Conservation (phyloP, 2,113 vertebrate genomes). For the Corvus hawaiiensis region DNA sequence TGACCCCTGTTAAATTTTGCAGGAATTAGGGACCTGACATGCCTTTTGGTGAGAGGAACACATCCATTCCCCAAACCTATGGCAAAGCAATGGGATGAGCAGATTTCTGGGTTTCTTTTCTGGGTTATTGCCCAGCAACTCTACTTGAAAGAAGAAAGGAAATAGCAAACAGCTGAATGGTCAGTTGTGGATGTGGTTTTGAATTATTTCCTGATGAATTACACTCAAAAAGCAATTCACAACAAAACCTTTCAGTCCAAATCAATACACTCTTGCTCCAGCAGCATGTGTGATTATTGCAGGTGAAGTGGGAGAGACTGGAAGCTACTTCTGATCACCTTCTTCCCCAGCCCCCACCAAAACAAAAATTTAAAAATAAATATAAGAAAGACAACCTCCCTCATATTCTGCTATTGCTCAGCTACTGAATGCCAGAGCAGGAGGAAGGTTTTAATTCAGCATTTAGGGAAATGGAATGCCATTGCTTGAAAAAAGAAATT, state of each 20-base stretch:
- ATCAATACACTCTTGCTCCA: background rate
- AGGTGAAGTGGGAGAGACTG: background rate
- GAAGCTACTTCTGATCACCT: background rate
- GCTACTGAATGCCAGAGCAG: background rate
- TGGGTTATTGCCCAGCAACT: background rate
- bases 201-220: background rate
- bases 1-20: background rate
- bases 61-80: background rate
- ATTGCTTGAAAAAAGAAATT: background rate
- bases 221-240: background rate
- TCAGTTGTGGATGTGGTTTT: rapidly evolving
- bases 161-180: background rate
- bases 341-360: background rate
- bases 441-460: background rate
- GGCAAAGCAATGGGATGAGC: background rate
- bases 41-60: background rate
- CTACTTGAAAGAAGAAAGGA: background rate
- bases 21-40: background rate
- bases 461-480: background rate
- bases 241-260: background rate
- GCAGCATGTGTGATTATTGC: background rate
- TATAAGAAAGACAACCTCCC: background rate
- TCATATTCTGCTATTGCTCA: background rate
- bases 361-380: background rate
- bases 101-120: background rate